Evolutionary conservation across 2,797 vertebrate genomes (phyloP), one percentile per base, ranked within the genome.

Genomic region (Sebastes steindachneri): DNA sequence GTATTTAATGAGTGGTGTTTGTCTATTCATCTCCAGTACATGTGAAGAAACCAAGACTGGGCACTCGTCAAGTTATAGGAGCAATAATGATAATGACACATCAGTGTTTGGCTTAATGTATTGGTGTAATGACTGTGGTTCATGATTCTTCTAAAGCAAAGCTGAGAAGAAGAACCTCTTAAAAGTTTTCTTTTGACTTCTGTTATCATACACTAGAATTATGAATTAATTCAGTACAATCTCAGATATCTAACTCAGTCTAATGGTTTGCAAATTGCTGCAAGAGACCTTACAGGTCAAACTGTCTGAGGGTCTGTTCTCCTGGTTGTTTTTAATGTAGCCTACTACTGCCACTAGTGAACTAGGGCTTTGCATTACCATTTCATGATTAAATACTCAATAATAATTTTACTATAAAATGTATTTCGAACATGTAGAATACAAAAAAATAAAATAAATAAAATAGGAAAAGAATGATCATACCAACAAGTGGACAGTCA

Each of bases 1-100:
- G 41, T 51, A 51, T 82, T 83, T 55, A 25, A 51, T 78, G 7
- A 64, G 14, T 75, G 25, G 14, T n/a, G 6, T 41, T 68, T 69
- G 66, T 78, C 21, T 68, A 12, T 62, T 3, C 28, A 55, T 21
- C 8, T 10, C 11, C 7, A 14, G 4, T 51, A 41, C 14, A 23
- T 25, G 9, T 41, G 7, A 70, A 21, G 51, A 77, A 51, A 57
- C 21, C 9, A 41, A 54, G 14, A 64, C 26, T 57, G 19, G 5
- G 5, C 17, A 26, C 45, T 17, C 37, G 31, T 51, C 2, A 55
- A 3, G 37, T 29, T 26, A 37, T 11, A 11, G 7, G 3, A 68
- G 25, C 25, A 51, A 19, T 17, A 35, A 6, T 28, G 17, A 35
- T n/a, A n/a, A 58, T 26, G 11, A 9, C 25, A 17, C 14, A 2